phyloP scores from a whole-genome alignment of 2,797 vertebrate genomes.

The Falco rusticolus region DNA sequence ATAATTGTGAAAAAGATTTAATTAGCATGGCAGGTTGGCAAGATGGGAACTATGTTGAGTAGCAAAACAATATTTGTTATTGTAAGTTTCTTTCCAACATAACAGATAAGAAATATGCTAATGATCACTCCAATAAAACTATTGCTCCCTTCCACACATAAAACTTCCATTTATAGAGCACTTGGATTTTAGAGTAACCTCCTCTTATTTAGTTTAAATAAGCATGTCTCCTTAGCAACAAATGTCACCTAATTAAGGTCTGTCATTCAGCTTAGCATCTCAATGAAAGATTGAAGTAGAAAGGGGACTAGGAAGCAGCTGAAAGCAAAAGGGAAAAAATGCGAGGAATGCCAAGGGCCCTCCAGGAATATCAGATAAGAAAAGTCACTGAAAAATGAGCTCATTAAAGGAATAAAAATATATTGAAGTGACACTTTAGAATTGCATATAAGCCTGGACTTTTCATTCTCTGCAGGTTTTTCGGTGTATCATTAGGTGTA shows the following conservation, averaged over 20 bases:
- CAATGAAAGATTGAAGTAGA: conserved; percentile 56
- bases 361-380: conserved; percentile 54
- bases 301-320: conserved; percentile 44
- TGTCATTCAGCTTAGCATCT: conserved; percentile 45
- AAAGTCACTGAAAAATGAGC: conserved; percentile 59
- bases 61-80: neutral
- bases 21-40: conserved; percentile 12
- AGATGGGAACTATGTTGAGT: neutral
- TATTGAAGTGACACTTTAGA: neutral
- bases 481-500: neutral
- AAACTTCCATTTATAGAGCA: neutral
- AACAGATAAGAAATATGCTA: conserved; percentile 14
- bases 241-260: conserved; percentile 62
- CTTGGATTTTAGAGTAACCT: conserved; percentile 37
- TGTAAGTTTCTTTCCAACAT: neutral
- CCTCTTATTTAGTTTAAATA: conserved; percentile 49
- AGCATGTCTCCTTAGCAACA: conserved; percentile 45
- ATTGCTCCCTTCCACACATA: neutral
- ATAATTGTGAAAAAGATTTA: conserved; percentile 40
- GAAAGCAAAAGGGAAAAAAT: conserved; percentile 64
- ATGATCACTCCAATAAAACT: neutral
- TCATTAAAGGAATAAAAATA: conserved; percentile 56
- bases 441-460: neutral
- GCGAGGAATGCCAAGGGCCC: conserved; percentile 24
- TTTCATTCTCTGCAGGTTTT: conserved; percentile 13